phyloP scores from a whole-genome alignment of 1,140 invertebrate genomes.

The Solen grandis region DNA sequence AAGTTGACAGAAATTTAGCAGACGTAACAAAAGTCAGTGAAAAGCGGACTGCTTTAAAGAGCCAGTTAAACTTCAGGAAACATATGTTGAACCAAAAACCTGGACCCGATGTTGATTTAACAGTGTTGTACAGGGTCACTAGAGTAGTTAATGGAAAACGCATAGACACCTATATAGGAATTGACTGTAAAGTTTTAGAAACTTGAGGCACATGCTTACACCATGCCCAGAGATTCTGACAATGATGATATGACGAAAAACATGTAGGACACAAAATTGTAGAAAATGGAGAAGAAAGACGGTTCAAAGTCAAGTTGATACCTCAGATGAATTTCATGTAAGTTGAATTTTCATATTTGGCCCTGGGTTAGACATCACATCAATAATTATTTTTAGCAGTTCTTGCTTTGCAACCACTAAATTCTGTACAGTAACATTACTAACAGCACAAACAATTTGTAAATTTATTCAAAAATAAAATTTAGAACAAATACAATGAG shows the following conservation, averaged over 20 bases:
- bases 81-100: constrained; percentile 10
- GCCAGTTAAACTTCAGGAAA: constrained; percentile 17
- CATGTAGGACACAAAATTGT: neutral
- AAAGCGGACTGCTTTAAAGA: neutral
- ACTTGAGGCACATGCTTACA: neutral
- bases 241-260: neutral
- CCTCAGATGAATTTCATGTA: constrained; percentile 1
- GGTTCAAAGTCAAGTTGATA: constrained; percentile 29
- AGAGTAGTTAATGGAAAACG: neutral
- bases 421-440: neutral
- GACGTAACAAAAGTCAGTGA: neutral
- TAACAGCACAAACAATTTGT: neutral
- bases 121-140: neutral
- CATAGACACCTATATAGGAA: neutral
- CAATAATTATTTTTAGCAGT: neutral
- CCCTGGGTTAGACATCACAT: neutral
- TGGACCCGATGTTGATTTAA: neutral
- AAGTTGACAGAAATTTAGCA: neutral
- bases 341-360: neutral
- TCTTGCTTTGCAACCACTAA: neutral
- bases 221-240: neutral
- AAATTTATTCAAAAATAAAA: neutral
- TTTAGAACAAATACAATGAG: no score
- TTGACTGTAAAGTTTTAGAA: neutral
- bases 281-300: neutral